Evolutionary conservation across 1,140 invertebrate species (phyloP).

Genomic region (Cardiocondyla obscurior): DNA sequence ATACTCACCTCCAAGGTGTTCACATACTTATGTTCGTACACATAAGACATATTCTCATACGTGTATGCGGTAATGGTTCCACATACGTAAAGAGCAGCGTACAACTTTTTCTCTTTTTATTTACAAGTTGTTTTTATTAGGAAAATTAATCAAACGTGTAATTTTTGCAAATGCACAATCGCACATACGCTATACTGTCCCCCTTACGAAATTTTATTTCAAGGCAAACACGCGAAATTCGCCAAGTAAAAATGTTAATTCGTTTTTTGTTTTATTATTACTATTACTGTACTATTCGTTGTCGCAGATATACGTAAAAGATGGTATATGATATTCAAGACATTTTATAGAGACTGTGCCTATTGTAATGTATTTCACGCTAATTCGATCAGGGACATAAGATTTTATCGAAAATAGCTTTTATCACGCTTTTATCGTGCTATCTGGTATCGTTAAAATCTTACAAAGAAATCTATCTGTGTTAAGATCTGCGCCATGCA

Average conservation of each 20-base stretch:
- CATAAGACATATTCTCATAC: background rate
- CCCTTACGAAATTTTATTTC: background rate
- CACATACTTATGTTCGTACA: slow-evolving; percentile 10
- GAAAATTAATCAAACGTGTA: background rate
- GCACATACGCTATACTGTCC: background rate
- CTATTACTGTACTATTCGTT: slow-evolving; percentile 14
- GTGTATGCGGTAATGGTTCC: background rate
- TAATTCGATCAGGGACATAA: slow-evolving; percentile 9
- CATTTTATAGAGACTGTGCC: slow-evolving; percentile 45
- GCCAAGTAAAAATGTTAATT: background rate
- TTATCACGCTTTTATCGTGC: slow-evolving; percentile 72
- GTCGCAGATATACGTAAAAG: slow-evolving; percentile 15
- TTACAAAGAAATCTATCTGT: slow-evolving; percentile 79
- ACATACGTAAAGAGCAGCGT: background rate
- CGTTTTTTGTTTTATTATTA: background rate
- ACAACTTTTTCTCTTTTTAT: background rate
- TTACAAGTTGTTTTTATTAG: background rate
- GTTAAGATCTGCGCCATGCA: slow-evolving; percentile 75
- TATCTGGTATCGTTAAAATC: slow-evolving; percentile 77
- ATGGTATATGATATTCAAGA: slow-evolving; percentile 33
- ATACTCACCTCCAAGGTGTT: slow-evolving; percentile 58
- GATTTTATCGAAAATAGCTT: slow-evolving; percentile 60
- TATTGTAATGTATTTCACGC: slow-evolving; percentile 32
- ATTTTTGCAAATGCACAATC: background rate
- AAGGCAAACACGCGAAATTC: background rate